These are phyloP conservation scores for Luscinia luscinia DNA, from an alignment of 2,797 vertebrate species.

Conservation along the genomic window DNA sequence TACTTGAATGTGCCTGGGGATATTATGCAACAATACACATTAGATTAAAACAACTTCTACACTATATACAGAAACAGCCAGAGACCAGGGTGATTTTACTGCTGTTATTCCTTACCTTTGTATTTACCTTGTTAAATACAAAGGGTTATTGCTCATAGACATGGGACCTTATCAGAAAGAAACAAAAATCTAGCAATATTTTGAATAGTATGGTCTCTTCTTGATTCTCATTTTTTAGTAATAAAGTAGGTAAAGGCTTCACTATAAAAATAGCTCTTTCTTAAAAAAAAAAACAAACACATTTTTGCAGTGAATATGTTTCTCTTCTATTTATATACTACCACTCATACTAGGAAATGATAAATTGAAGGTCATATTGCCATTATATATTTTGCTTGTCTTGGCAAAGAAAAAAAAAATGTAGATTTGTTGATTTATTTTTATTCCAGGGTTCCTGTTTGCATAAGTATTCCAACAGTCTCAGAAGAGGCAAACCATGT, in stretches of 20 bases:
- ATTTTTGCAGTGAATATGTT: background rate
- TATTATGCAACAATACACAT: conserved; percentile 80
- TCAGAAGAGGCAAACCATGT: background rate
- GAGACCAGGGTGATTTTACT: conserved; percentile 63
- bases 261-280: background rate
- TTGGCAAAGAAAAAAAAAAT: background rate
- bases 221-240: background rate
- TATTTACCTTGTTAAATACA: conserved; percentile 52
- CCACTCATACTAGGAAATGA: background rate
- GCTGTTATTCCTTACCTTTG: conserved; percentile 55
- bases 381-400: background rate
- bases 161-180: conserved; percentile 5
- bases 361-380: background rate
- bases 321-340: background rate
- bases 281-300: background rate
- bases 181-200: background rate
- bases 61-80: conserved; percentile 49
- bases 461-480: background rate
- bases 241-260: background rate
- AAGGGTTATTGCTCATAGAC: conserved; percentile 29
- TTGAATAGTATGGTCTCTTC: background rate
- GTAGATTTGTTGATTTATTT: background rate
- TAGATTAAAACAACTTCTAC: conserved; percentile 81
- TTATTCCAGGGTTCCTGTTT: background rate
- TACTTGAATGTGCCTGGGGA: conserved; percentile 83